These are phyloP conservation scores for Sander lucioperca DNA, from an alignment of 2,113 vertebrate species.

Conservation along the genomic window DNA sequence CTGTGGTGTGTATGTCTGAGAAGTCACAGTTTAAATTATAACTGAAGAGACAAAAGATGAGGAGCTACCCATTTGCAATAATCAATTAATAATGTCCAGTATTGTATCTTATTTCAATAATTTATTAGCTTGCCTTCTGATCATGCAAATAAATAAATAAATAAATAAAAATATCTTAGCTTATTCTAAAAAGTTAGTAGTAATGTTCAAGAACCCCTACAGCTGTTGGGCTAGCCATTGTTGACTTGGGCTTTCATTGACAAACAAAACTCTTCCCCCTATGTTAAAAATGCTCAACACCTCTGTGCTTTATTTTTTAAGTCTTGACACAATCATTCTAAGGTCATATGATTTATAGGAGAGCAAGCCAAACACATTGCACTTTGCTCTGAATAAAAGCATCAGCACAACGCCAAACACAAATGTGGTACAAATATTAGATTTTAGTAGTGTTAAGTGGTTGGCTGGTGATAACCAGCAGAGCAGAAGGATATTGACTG, in stretches of 20 bases:
- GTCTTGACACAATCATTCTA: neutral
- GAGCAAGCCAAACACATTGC: neutral
- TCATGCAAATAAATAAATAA: neutral
- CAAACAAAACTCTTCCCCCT: neutral
- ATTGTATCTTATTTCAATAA: neutral
- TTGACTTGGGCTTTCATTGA: neutral
- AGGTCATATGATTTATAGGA: neutral
- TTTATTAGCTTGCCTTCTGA: neutral
- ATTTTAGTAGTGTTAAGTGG: slow-evolving; percentile 42
- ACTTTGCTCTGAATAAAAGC: slow-evolving; percentile 4
- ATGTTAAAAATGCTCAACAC: neutral
- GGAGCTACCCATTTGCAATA: neutral
- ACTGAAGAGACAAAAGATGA: neutral
- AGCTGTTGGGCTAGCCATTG: neutral
- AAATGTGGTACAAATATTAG: neutral
- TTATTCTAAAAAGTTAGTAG: neutral
- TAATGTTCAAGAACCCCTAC: neutral
- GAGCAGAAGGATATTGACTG: slow-evolving; percentile 60
- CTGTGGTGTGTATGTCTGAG: neutral
- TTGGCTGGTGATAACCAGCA: slow-evolving; percentile 59
- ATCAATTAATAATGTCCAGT: neutral
- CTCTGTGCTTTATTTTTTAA: neutral
- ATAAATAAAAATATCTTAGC: neutral
- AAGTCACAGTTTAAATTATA: neutral
- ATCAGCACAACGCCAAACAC: neutral